Conservation (phyloP, 2,113 vertebrate species). For the Tetrao urogallus region DNA sequence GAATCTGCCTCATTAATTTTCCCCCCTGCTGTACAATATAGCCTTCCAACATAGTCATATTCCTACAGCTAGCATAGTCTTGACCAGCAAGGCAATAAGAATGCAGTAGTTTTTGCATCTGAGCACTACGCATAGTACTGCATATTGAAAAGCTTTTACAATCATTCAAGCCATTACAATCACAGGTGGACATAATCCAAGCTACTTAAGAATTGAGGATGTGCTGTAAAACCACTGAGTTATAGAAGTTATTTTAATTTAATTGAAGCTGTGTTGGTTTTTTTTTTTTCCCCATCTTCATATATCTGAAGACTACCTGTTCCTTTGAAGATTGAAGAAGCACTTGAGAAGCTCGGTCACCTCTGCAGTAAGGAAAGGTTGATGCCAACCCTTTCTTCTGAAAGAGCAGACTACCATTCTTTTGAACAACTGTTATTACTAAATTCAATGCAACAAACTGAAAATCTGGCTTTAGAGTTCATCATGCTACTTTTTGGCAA, state of each 20-base stretch:
- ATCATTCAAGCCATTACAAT: conserved; percentile 47
- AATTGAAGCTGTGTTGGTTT: not conserved
- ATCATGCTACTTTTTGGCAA: not conserved
- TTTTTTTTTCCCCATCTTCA: not conserved
- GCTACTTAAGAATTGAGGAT: not conserved
- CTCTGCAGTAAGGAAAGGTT: not conserved
- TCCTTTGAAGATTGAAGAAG: not conserved
- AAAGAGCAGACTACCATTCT: not conserved
- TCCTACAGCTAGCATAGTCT: conserved; percentile 67
- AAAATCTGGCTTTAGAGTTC: not conserved
- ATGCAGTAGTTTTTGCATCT: conserved; percentile 18
- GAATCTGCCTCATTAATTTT: conserved; percentile 65
- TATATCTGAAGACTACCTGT: not conserved
- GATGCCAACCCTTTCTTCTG: not conserved
- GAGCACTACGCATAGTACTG: not conserved
- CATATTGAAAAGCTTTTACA: conserved; percentile 71
- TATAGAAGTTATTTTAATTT: conserved; percentile 57
- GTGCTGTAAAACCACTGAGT: conserved; percentile 28
- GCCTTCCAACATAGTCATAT: conserved; percentile 72
- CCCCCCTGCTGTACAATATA: conserved; percentile 1
- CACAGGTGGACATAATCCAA: conserved; percentile 68
- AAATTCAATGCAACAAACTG: not conserved
- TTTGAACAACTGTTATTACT: not conserved
- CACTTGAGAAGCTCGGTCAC: not conserved
- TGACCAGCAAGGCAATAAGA: conserved; percentile 62